Conservation (phyloP, 1,140 invertebrate genomes). For the Bacillus rossius region DNA sequence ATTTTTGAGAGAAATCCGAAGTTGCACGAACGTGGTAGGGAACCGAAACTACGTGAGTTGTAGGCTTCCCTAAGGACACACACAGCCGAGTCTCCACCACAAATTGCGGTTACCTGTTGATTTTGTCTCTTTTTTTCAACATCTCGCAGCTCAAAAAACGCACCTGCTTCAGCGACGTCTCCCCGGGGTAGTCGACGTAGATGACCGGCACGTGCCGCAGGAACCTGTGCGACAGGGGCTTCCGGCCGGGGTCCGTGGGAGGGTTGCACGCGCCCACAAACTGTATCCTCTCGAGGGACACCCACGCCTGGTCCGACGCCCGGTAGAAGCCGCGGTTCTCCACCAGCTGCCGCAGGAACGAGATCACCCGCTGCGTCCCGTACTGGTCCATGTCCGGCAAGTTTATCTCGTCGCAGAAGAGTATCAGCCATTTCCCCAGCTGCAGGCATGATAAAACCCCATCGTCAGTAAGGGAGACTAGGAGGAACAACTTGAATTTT, state of each 20-base stretch:
- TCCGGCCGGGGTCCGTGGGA: slow-evolving; percentile 97
- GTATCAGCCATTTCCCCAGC: slow-evolving; percentile 96
- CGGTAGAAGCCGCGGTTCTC: slow-evolving; percentile 92
- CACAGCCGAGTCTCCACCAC: no score
- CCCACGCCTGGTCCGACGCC: slow-evolving; percentile 94
- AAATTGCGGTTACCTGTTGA: no score
- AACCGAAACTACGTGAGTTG: no score
- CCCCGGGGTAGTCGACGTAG: slow-evolving; percentile 99
- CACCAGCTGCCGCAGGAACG: slow-evolving; percentile 94
- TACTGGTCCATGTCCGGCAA: slow-evolving; percentile 99
- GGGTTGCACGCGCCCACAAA: slow-evolving; percentile 99
- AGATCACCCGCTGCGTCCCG: slow-evolving; percentile 97
- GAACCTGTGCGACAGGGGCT: slow-evolving; percentile 90
- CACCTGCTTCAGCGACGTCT: slow-evolving; percentile 90
- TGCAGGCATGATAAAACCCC: slow-evolving; percentile 46
- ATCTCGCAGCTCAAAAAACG: no score
- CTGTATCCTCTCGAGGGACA: slow-evolving; percentile 94
- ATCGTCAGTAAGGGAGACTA: no score
- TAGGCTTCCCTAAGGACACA: no score
- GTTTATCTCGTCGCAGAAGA: slow-evolving; percentile 99
- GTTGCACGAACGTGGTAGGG: no score
- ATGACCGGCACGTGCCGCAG: slow-evolving; percentile 96
- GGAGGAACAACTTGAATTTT: no score
- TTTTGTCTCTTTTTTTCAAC: no score
- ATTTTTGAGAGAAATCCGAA: no score